Evolutionary conservation across 2,113 vertebrate genomes (phyloP), one percentile per base, ranked within the genome.

Genomic region (Anguilla rostrata): DNA sequence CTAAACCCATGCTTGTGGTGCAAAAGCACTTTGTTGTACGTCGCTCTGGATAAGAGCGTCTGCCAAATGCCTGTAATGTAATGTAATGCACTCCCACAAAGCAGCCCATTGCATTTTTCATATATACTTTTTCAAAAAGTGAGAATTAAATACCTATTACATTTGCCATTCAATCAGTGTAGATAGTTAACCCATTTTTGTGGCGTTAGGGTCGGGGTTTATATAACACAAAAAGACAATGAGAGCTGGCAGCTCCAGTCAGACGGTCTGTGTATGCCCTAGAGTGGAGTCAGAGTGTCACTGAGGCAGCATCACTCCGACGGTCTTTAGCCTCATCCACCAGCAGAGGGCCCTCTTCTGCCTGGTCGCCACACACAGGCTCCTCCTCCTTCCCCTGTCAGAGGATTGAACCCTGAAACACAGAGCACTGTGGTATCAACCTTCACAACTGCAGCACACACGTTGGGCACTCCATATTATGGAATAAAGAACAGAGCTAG

Each of bases 261-360:
- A 91, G 91, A 86, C 87, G 66, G 78, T 86, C 39, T 83, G 63
- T 85, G 83, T 88, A 85, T 80, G 86, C 78, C 86, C 82, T 85
- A 80, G 41, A 56, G 79, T 15, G 9, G n/a, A 39, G 88, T 90
- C 82, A 90, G 79, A 85, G 66, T 87, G 88, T 89, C 87, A 92
- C 91, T 16, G n/a, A 41, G 56, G 80, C 46, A 78, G 81, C 39
- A 71, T 81, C 43, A 88, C 92, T 92, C 94, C 88, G 88, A 94
- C 93, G 15, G 83, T 41, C 86, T 93, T 93, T 96, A 98, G 93
- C 98, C 97, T 98, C 98, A 97, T 96, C 98, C 98, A 26, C 97
- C 97, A 0, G 97, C 93, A 0, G 98, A 96, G 0, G 98, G 97
- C 0, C 97, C 98, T 89, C 97, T 95, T 90, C 97, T 96, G n/a